Evolutionary conservation across 2,888 invertebrate species (phyloP).

Genomic region (Steinernema scapterisci): DNA sequence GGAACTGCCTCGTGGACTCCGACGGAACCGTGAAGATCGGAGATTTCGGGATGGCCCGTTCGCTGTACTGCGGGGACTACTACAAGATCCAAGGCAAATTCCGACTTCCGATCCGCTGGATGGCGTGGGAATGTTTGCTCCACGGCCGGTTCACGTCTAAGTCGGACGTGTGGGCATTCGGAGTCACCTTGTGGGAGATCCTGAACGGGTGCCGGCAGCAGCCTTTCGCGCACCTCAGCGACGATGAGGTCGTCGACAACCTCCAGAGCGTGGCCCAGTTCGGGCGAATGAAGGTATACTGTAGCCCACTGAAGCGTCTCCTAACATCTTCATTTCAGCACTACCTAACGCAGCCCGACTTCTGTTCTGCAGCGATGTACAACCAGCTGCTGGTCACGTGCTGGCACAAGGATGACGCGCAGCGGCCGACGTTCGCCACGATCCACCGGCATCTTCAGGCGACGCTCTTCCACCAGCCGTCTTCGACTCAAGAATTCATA

Average conservation of each 20-base stretch:
- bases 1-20: slow-evolving; percentile 84
- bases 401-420: slow-evolving; percentile 45
- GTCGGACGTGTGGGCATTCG: slow-evolving; percentile 89
- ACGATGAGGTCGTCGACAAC: slow-evolving; percentile 82
- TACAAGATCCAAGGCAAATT: slow-evolving; percentile 79
- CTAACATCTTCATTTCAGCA: slow-evolving; percentile 40
- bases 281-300: slow-evolving; percentile 46
- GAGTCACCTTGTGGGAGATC: slow-evolving; percentile 85
- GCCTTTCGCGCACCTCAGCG: slow-evolving; percentile 79
- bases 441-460: slow-evolving; percentile 55
- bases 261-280: slow-evolving; percentile 68
- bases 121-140: slow-evolving; percentile 59
- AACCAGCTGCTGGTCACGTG: slow-evolving; percentile 50
- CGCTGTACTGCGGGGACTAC: slow-evolving; percentile 80
- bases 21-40: slow-evolving; percentile 73
- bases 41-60: slow-evolving; percentile 80
- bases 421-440: slow-evolving; percentile 53
- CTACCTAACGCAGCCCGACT: slow-evolving; percentile 42
- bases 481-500: slow-evolving; percentile 15
- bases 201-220: slow-evolving; percentile 79
- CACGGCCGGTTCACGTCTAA: slow-evolving; percentile 82
- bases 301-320: background rate
- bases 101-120: slow-evolving; percentile 78
- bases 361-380: slow-evolving; percentile 50
- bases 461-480: slow-evolving; percentile 6